Evolutionary conservation across 1,140 invertebrate genomes (phyloP).

Genomic region (Branchinecta lindahli): DNA sequence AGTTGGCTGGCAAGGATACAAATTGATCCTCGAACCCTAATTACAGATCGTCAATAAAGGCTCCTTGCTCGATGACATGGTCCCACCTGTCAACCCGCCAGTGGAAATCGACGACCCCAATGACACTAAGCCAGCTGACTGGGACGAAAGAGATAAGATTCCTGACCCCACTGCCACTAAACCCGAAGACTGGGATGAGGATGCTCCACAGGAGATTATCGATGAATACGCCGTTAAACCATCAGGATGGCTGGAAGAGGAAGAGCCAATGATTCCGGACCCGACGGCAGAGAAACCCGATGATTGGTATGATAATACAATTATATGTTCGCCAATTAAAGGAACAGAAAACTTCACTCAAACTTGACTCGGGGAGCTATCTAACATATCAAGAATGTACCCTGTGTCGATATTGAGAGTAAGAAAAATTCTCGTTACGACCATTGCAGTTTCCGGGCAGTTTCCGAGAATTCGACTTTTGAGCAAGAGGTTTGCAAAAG

Average conservation of each 20-base stretch:
- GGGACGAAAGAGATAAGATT: conserved; percentile 96
- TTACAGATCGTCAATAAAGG: conserved; percentile 54
- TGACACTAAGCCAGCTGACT: conserved; percentile 77
- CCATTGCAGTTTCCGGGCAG: too few species aligned
- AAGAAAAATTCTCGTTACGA: too few species aligned
- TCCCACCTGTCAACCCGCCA: conserved; percentile 85
- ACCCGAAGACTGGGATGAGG: conserved; percentile 90
- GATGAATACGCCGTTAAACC: conserved; percentile 79
- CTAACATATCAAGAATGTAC: too few species aligned
- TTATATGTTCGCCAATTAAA: conserved; percentile 3
- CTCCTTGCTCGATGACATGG: conserved; percentile 72
- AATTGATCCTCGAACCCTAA: background rate
- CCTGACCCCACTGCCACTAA: conserved; percentile 70
- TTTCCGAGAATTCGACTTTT: too few species aligned
- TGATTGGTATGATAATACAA: conserved; percentile 52
- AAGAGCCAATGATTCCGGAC: conserved; percentile 73
- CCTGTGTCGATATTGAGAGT: too few species aligned
- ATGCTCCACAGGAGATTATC: conserved; percentile 71
- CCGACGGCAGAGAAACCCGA: conserved; percentile 68
- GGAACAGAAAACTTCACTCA: too few species aligned
- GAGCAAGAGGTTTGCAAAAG: too few species aligned
- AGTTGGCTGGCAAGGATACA: too few species aligned
- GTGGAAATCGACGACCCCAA: conserved; percentile 86
- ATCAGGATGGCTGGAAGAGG: conserved; percentile 84
- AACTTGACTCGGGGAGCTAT: too few species aligned